A percentile compares a stretch with the other conserved stretches of the same genome.
Evolutionary conservation across 2,888 invertebrate species (phyloP).

Genomic region (Eumerus sabulonum): DNA sequence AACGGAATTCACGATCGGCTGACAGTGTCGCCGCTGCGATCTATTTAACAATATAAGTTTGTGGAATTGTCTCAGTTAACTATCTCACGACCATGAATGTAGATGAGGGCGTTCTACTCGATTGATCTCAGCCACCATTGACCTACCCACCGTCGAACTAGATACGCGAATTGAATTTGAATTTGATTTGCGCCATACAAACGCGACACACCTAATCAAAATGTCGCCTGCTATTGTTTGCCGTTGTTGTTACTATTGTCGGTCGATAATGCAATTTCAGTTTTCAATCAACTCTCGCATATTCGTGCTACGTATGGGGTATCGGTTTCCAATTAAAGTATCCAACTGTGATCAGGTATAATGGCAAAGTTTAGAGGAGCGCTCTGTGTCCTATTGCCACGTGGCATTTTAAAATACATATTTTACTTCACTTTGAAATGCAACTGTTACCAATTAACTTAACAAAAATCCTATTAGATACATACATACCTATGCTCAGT

Average conservation of each 20-base stretch:
- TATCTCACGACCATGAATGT: constrained; percentile 63
- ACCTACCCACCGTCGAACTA: constrained; percentile 65
- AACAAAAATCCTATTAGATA: constrained; percentile 61
- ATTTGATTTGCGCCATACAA: constrained; percentile 62
- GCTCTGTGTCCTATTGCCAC: constrained; percentile 56
- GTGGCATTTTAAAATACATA: constrained; percentile 60
- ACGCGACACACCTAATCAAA: constrained; percentile 67
- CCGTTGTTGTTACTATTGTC: constrained; percentile 32
- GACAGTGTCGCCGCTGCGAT: not conserved
- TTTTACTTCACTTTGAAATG: constrained; percentile 66
- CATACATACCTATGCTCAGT: not conserved
- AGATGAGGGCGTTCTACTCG: constrained; percentile 64
- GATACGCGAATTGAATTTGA: constrained; percentile 24
- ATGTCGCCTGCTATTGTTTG: constrained; percentile 57
- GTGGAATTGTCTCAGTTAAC: constrained; percentile 59
- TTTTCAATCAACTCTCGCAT: constrained; percentile 58
- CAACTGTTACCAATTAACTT: constrained; percentile 68
- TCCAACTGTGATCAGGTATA: constrained; percentile 10
- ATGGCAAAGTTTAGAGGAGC: constrained; percentile 59
- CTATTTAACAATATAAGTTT: constrained; percentile 47
- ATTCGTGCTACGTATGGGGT: too few species aligned
- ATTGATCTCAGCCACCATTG: constrained; percentile 63
- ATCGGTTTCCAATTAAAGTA: constrained; percentile 65
- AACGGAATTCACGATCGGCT: too few species aligned
- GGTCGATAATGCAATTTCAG: constrained; percentile 52